phyloP scores from a whole-genome alignment of 1,140 invertebrate species.

The Uloborus diversus region DNA sequence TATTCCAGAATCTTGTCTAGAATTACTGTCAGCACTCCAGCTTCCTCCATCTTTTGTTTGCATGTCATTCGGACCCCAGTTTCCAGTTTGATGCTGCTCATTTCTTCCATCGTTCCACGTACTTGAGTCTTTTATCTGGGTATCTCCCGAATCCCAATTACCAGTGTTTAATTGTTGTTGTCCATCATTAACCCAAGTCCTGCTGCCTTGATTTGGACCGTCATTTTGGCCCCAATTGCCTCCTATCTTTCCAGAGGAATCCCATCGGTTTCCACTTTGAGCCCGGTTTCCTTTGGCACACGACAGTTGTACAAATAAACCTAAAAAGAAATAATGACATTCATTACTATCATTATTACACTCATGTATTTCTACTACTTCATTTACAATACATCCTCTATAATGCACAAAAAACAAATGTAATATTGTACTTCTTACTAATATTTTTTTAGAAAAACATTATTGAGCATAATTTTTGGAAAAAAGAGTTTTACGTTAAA shows the following conservation, averaged over 20 bases:
- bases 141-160: neutral
- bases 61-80: neutral
- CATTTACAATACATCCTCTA: too few relatives aligned
- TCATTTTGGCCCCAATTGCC: too few relatives aligned
- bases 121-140: neutral
- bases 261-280: neutral
- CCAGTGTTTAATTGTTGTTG: neutral
- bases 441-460: too few relatives aligned
- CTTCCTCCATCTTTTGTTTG: neutral
- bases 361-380: too few relatives aligned
- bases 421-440: too few relatives aligned
- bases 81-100: neutral
- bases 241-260: too few relatives aligned
- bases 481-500: too few relatives aligned
- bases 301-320: too few relatives aligned
- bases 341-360: too few relatives aligned
- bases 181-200: neutral
- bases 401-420: too few relatives aligned
- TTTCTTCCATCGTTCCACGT: slow-evolving; percentile 3
- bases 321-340: too few relatives aligned
- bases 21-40: neutral
- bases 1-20: neutral
- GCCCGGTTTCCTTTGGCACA: neutral
- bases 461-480: too few relatives aligned
- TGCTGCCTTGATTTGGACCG: neutral